These are phyloP conservation scores for Geococcyx californianus DNA, from an alignment of 2,113 vertebrate species.

Conservation along the genomic window DNA sequence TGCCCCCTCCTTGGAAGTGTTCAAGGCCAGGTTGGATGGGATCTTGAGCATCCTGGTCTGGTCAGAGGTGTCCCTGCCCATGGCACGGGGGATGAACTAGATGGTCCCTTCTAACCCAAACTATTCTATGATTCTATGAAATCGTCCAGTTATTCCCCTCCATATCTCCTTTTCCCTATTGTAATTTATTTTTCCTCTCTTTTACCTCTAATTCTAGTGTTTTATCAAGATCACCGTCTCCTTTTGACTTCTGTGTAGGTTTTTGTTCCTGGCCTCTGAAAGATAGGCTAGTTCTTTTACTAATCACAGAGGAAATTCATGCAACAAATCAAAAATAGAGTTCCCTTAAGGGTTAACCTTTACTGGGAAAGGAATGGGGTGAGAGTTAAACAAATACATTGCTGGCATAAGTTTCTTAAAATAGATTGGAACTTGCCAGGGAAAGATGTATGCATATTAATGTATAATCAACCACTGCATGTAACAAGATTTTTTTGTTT, in stretches of 20 bases:
- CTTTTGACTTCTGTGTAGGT: not conserved
- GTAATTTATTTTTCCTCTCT: not conserved
- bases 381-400: not conserved
- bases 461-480: not conserved
- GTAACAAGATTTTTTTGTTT: not conserved
- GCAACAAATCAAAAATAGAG: not conserved
- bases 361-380: not conserved
- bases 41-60: too few relatives aligned
- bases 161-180: not conserved
- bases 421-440: not conserved
- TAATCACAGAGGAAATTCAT: not conserved
- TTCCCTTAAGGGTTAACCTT: not conserved
- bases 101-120: too few relatives aligned
- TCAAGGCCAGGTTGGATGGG: too few relatives aligned
- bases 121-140: not conserved
- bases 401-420: not conserved
- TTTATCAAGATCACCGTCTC: not conserved
- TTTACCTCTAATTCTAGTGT: not conserved
- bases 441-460: not conserved
- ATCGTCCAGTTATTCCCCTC: not conserved
- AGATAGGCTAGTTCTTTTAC: not conserved
- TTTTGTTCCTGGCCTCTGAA: not conserved
- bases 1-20: too few relatives aligned
- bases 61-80: too few relatives aligned
- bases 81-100: too few relatives aligned